These are phyloP conservation scores for Apamea sordens DNA, from an alignment of 2,888 invertebrate species.

Conservation along the genomic window DNA sequence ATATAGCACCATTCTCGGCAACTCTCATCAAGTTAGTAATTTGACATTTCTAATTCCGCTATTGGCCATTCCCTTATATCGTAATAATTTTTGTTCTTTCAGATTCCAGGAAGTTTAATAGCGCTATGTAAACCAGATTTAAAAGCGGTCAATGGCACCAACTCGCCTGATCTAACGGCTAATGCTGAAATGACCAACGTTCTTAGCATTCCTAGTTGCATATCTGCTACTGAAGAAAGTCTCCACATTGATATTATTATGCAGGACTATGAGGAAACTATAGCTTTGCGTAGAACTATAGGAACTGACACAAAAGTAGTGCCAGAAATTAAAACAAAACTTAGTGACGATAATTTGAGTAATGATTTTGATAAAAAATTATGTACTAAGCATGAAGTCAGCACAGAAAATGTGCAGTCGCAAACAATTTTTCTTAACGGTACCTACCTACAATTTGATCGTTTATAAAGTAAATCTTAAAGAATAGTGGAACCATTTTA, in stretches of 20 bases:
- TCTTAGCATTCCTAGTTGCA: slow-evolving; percentile 39
- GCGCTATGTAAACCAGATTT: slow-evolving; percentile 75
- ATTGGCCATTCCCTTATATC: background rate
- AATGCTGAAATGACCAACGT: slow-evolving; percentile 8
- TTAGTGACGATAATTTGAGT: slow-evolving; percentile 51
- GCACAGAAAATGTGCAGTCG: slow-evolving; percentile 73
- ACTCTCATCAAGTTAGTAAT: background rate
- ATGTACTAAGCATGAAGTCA: slow-evolving; percentile 67
- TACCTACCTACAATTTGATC: slow-evolving; percentile 69
- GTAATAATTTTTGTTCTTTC: slow-evolving; percentile 54
- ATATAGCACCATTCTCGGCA: no score
- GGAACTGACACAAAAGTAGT: slow-evolving; percentile 75
- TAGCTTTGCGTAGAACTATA: slow-evolving; percentile 77
- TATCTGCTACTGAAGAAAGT: slow-evolving; percentile 77
- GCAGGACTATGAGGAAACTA: slow-evolving; percentile 77
- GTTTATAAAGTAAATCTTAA: background rate
- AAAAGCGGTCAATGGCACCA: slow-evolving; percentile 54
- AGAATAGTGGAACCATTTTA: background rate
- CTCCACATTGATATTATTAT: slow-evolving; percentile 78
- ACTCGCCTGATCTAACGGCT: slow-evolving; percentile 9
- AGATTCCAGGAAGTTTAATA: slow-evolving; percentile 82
- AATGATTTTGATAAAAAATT: slow-evolving; percentile 73
- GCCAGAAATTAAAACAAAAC: slow-evolving; percentile 62
- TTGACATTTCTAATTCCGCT: background rate
- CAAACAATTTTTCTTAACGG: slow-evolving; percentile 84